Conservation (phyloP, 1,140 invertebrate species). For the Brachionus sp. region DNA sequence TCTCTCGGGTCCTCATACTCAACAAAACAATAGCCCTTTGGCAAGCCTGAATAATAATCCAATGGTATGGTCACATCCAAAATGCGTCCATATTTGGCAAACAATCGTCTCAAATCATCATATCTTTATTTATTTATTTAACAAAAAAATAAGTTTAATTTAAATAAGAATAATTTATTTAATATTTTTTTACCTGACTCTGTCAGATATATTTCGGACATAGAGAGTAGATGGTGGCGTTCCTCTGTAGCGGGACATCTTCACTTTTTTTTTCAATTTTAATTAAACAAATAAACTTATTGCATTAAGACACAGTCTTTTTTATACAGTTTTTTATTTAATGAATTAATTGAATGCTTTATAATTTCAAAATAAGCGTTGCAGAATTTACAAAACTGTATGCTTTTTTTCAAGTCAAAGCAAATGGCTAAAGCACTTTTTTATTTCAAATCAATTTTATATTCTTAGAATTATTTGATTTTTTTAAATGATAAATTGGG, state of each 20-base stretch:
- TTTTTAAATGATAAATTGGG: no score
- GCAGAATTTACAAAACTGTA: not conserved
- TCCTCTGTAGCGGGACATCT: constrained; percentile 45
- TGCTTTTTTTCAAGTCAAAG: not conserved
- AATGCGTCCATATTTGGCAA: constrained; percentile 62
- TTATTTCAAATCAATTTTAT: not conserved
- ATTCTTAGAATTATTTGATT: not conserved
- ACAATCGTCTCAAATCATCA: constrained; percentile 59
- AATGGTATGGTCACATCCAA: constrained; percentile 62
- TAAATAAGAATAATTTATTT: no score
- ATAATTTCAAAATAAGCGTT: not conserved
- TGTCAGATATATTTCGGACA: constrained; percentile 31
- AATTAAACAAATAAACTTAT: not conserved
- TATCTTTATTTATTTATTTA: constrained; percentile 48
- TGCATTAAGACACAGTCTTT: not conserved
- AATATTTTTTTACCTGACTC: no score
- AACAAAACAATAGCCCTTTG: constrained; percentile 62
- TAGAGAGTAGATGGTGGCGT: constrained; percentile 10
- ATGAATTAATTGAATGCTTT: not conserved
- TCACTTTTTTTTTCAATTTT: not conserved
- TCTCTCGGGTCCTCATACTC: constrained; percentile 63
- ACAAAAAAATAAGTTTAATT: not conserved
- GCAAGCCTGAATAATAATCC: constrained; percentile 61
- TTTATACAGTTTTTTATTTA: no score
- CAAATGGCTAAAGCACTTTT: not conserved